These are phyloP conservation scores for Pangasianodon gigas DNA, from an alignment of 2,113 vertebrate species.

Conservation along the genomic window DNA sequence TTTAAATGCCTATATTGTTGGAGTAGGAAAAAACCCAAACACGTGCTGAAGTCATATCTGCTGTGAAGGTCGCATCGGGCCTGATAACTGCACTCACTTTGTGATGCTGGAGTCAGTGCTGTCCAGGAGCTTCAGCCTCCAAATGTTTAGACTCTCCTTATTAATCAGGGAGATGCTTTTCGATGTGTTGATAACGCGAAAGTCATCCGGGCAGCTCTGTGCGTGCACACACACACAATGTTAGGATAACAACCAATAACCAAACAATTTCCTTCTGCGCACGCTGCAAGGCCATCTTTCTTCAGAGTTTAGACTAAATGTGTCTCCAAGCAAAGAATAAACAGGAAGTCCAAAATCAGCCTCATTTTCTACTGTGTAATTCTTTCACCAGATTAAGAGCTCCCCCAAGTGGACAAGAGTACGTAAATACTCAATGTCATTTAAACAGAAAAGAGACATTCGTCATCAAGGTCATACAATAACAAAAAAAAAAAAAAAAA, in stretches of 20 bases:
- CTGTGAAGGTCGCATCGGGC: background rate
- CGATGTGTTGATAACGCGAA: conserved; percentile 82
- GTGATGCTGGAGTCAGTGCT: conserved; percentile 83
- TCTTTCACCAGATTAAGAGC: background rate
- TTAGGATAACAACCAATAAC: background rate
- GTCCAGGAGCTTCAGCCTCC: conserved; percentile 89
- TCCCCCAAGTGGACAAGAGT: conserved; percentile 57
- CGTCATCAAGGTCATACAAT: background rate
- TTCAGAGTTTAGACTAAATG: conserved; percentile 32
- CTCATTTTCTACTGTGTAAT: background rate
- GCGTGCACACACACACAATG: background rate
- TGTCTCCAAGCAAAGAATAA: conserved; percentile 24
- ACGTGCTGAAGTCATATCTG: background rate
- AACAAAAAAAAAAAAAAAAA: background rate
- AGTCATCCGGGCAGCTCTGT: conserved; percentile 82
- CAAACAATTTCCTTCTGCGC: conserved; percentile 24
- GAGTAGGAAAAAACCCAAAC: background rate
- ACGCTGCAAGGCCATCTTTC: conserved; percentile 13
- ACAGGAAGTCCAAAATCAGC: conserved; percentile 6
- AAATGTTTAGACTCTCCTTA: conserved; percentile 85
- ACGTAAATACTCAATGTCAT: background rate
- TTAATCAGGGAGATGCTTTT: conserved; percentile 88
- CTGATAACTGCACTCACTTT: conserved; percentile 77
- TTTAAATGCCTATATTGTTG: background rate
- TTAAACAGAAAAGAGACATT: background rate